phyloP scores from a whole-genome alignment of 2,797 vertebrate genomes.

The Acridotheres tristis region DNA sequence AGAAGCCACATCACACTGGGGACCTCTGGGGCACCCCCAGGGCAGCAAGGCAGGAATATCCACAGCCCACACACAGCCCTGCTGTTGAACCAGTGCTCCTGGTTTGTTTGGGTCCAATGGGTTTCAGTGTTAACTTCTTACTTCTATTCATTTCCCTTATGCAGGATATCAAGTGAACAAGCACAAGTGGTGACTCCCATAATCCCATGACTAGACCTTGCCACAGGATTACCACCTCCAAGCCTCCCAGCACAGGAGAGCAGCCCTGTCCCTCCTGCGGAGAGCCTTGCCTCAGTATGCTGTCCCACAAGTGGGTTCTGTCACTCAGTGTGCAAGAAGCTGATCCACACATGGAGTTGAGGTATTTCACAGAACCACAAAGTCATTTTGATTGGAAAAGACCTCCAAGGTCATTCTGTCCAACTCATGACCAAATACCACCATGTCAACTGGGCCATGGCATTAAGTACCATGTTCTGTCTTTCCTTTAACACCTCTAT shows the following conservation, averaged over 20 bases:
- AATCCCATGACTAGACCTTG: fast-evolving
- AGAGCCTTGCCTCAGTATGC: not conserved
- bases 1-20: fast-evolving
- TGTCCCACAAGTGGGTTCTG: not conserved
- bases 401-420: not conserved
- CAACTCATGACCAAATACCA: not conserved
- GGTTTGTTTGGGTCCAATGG: not conserved
- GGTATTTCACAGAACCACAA: not conserved
- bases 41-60: fast-evolving
- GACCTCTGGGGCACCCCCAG: no score
- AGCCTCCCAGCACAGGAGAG: not conserved
- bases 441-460: not conserved
- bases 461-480: fast-evolving
- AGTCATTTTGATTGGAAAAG: not conserved
- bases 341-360: fast-evolving
- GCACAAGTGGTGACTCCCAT: fast-evolving
- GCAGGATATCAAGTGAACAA: not conserved
- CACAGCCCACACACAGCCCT: no score
- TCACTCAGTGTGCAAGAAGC: not conserved
- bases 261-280: not conserved
- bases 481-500: not conserved
- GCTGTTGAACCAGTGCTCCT: fast-evolving
- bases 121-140: not conserved
- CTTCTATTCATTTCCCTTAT: not conserved
- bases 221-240: not conserved